Base-by-base conservation (phyloP, 2,888 invertebrate species). In the Subacronicta megacephala region DNA sequence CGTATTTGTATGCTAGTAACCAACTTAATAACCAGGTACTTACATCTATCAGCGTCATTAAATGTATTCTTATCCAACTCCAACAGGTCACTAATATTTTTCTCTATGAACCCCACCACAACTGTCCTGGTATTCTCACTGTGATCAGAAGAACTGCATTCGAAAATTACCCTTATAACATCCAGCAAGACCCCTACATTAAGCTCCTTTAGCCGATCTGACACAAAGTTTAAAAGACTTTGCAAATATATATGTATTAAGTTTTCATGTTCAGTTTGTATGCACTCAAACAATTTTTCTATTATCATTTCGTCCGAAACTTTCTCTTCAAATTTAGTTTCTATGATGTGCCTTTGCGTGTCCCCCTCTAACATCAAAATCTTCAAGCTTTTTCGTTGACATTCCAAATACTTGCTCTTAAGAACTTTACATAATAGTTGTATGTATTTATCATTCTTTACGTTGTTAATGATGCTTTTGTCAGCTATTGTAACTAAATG, bases 181-280 rank as follows among this genome's bases (percentile, higher is more conserved):
- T 83, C 62, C 44, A 88, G 55, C 3, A 90, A 47, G 2, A 43
- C 62, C 51, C 35, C 37, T 20, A 5, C 72, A 59, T 12, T 50
- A 53, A 54, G 47, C 41, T 54, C 64, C 4, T 52, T 64, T 10
- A 89, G 20, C 46, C 72, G 77, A 7, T 66, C 62, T 7, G 75
- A 68, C 0, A 90, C 72, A 20, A 82, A 89, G 31, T 79, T 78
- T 1, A 82, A 69, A 1, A 91, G 64, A 56, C 88, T 84, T 20
- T 82, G 72, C 54, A 93, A 77, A 66, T 90, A 92, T 13, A 90
- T 78, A 65, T 87, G 87, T 1, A 82, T 89, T 10, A 90, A 49
- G 52, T 80, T 89, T 38, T 91, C 91, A 38, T 87, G 88, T 52
- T 87, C 89, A 7, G 67, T 80, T 15, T 82, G 70, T 0, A 89